These are phyloP conservation scores for Ammodytes marinus DNA, from an alignment of 2,113 vertebrate species.

Conservation along the genomic window DNA sequence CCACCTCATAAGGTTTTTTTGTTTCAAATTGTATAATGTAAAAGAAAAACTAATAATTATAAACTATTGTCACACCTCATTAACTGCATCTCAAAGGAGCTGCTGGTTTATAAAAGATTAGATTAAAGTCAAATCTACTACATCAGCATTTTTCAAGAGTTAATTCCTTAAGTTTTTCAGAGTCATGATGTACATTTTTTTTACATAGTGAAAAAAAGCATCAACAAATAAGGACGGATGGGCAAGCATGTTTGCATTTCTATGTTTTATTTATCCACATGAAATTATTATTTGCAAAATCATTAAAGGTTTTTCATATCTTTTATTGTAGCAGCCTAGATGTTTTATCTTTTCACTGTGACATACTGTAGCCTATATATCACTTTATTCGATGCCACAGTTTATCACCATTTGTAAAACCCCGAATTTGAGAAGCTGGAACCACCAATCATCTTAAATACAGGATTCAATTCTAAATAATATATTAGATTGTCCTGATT, in stretches of 20 bases:
- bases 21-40: conserved; percentile 65
- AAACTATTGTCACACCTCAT: conserved; percentile 62
- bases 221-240: conserved; percentile 79
- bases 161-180: conserved; percentile 74
- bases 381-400: background rate
- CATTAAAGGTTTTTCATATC: conserved; percentile 91
- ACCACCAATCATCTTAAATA: background rate
- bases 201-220: conserved; percentile 84
- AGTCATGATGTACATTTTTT: conserved; percentile 86
- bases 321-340: conserved; percentile 77
- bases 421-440: background rate
- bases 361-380: background rate
- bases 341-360: conserved; percentile 29
- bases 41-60: conserved; percentile 40
- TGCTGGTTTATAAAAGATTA: conserved; percentile 53
- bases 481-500: no score
- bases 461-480: no score
- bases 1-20: conserved; percentile 45
- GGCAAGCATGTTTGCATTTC: conserved; percentile 92
- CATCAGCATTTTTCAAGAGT: conserved; percentile 65
- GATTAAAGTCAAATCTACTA: conserved; percentile 45
- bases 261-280: conserved; percentile 90
- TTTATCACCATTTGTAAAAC: background rate
- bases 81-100: conserved; percentile 47
- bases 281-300: conserved; percentile 90